phyloP scores from a whole-genome alignment of 2,888 invertebrate genomes.

The Pristionchus fissidentatus region DNA sequence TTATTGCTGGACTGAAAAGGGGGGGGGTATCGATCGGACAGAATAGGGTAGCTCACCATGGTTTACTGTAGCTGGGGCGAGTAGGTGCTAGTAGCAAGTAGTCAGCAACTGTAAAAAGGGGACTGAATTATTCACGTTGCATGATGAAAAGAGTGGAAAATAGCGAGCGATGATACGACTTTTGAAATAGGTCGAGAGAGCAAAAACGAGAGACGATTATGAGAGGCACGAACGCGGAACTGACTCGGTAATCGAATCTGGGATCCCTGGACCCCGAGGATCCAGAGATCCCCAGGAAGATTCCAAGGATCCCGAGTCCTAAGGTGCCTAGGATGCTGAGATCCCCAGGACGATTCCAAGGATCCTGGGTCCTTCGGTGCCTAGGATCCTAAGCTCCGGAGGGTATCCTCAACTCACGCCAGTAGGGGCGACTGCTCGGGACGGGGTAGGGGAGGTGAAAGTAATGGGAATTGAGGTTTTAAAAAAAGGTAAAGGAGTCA shows the following conservation, averaged over 20 bases:
- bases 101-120: background rate
- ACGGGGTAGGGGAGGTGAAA: background rate
- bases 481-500: too few relatives aligned
- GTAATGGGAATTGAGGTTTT: background rate
- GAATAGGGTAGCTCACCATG: too few relatives aligned
- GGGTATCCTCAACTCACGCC: background rate
- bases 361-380: background rate
- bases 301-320: background rate
- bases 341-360: background rate
- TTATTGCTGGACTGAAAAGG: too few relatives aligned
- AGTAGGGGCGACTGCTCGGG: conserved; percentile 18
- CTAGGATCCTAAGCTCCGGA: too few relatives aligned
- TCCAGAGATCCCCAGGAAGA: too few relatives aligned
- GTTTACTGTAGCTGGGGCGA: background rate
- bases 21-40: too few relatives aligned
- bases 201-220: background rate
- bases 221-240: conserved; percentile 21
- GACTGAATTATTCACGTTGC: background rate
- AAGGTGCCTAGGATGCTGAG: background rate
- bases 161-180: conserved; percentile 1
- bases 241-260: background rate
- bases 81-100: background rate
- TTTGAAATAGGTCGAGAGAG: background rate
- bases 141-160: conserved; percentile 21
- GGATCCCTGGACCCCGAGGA: too few relatives aligned